Evolutionary conservation across 2,113 vertebrate genomes (phyloP), one percentile per base, ranked within the genome.

Genomic region (Rhagologus leucostigma): DNA sequence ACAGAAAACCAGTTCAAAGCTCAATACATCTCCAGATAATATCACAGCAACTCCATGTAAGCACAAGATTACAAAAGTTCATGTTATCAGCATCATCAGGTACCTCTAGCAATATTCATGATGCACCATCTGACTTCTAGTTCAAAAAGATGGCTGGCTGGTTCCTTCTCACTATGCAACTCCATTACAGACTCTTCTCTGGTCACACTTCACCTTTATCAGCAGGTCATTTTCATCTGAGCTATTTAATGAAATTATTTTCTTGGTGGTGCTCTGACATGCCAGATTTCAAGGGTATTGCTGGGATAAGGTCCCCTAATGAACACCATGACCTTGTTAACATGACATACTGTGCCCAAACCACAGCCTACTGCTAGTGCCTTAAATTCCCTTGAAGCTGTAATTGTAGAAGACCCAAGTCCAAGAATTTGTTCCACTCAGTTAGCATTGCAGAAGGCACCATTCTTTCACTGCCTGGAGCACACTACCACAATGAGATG

Each of bases 401-500:
- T 86, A 75, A 63, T 33, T 76, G 17, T 71, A 50, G 29, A 83
- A 68, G 49, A 68, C 13, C 17, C 32, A 81, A 64, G 44, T 10
- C 49, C 60, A 75, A 63, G 15, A 46, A 79, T 89, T 71, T 88
- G 42, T 83, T 52, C 42, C 67, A 33, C 21, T 88, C 35, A 79
- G 50, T 56, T 49, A 82, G 1, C 37, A 41, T 41, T 67, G 22
- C 42, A 88, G 56, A 70, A 88, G 15, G 16, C 35, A 92, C 46
- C 46, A 70, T 78, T 84, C n/a, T 87, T 90, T 84, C 37, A 70
- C 32, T 75, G 42, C 17, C 46, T 70, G 26, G 39, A 81, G 41
- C 37, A 37, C 3, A 2, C 16, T 41, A 75, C 8, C 19, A 29
- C 20, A 68, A 30, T 0, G 1, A 82, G 33, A 53, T 35, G 16